Percentiles rank a stretch among this genome's conserved stretches.
Evolutionary conservation across 2,113 vertebrate species (phyloP).

Genomic region (Nannospalax galili): DNA sequence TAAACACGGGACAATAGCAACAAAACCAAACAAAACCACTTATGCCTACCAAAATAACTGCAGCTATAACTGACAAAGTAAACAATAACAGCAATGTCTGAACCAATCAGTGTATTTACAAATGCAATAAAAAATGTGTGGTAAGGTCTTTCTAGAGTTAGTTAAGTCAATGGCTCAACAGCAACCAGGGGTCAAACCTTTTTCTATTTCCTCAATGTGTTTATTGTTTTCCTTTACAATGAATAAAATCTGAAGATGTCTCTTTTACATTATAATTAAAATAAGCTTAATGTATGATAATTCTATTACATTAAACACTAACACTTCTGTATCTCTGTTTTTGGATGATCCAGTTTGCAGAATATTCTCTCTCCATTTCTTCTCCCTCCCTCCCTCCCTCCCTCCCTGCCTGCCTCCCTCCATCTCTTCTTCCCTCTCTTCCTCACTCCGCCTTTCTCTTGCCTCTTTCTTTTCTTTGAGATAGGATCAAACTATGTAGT

Average conservation of each 20-base stretch:
- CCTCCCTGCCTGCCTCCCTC: no score
- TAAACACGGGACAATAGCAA: neutral
- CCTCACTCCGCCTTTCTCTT: no score
- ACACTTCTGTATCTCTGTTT: neutral
- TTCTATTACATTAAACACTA: neutral
- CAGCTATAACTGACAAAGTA: neutral
- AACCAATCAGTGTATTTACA: neutral
- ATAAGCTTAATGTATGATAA: neutral
- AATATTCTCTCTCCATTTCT: neutral
- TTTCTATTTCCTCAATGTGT: neutral
- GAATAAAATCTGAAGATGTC: neutral
- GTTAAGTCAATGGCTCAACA: neutral
- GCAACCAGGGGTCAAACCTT: neutral
- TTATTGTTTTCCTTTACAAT: slow-evolving; percentile 10
- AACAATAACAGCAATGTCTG: neutral
- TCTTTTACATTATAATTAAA: neutral
- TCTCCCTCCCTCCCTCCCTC: no score
- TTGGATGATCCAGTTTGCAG: neutral
- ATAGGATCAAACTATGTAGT: no score
- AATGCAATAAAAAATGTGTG: neutral
- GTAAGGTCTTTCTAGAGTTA: neutral
- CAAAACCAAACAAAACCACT: neutral
- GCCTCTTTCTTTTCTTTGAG: no score
- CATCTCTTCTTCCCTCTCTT: no score
- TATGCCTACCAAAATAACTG: neutral